Conservation (phyloP, 2,797 vertebrate species). For the Brotogeris chrysoptera region DNA sequence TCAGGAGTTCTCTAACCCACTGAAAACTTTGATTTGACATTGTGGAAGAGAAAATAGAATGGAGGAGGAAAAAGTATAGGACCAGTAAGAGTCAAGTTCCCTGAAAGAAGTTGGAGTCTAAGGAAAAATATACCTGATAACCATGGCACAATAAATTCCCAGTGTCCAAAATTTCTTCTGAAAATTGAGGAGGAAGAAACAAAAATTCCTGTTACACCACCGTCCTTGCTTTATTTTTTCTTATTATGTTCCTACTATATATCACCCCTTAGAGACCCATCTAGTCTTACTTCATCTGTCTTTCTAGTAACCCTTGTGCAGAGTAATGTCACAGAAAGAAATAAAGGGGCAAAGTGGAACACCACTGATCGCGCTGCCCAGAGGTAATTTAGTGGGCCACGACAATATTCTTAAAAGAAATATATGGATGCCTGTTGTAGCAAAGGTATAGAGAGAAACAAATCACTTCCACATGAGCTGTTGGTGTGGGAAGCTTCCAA, state of each 20-base stretch:
- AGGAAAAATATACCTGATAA: conserved; percentile 20
- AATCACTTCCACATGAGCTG: conserved; percentile 49
- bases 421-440: conserved; percentile 23
- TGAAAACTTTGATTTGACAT: not conserved
- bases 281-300: conserved; percentile 55
- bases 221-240: conserved; percentile 4
- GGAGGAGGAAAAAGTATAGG: not conserved
- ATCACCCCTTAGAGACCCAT: conserved; percentile 62
- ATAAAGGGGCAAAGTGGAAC: conserved; percentile 66
- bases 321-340: conserved; percentile 61
- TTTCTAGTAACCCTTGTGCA: conserved; percentile 50
- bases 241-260: conserved; percentile 54
- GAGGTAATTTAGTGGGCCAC: conserved; percentile 62
- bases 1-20: not conserved
- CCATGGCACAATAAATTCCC: conserved; percentile 14
- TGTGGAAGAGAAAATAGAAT: not conserved
- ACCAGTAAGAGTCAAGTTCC: not conserved
- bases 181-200: conserved; percentile 37
- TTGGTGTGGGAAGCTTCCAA: conserved; percentile 16
- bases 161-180: conserved; percentile 38
- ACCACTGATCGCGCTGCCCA: conserved; percentile 49
- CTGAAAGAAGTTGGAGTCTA: not conserved
- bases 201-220: conserved; percentile 23
- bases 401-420: conserved; percentile 55
- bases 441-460: conserved; percentile 32